A percentile compares a stretch with the other conserved stretches of the same genome.
These are phyloP conservation scores for Drosophila demipolita DNA, from an alignment of 2,888 invertebrate genomes.

Conservation along the genomic window DNA sequence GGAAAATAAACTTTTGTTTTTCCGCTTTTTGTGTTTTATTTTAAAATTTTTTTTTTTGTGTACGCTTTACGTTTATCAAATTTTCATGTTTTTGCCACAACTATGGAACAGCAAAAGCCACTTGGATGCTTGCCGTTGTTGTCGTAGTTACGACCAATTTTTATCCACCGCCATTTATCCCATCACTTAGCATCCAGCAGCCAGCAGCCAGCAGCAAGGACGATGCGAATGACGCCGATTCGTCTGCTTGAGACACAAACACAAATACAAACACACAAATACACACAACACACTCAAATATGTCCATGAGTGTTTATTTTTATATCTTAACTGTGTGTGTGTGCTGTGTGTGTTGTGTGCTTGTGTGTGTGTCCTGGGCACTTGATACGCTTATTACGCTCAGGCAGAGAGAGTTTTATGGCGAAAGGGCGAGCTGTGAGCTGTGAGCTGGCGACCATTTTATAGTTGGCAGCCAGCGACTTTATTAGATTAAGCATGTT, in stretches of 20 bases:
- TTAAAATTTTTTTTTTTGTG: constrained; percentile 21
- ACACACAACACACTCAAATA: constrained; percentile 1
- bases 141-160: constrained; percentile 73
- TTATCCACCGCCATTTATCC: constrained; percentile 78
- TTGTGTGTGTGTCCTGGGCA: constrained; percentile 44
- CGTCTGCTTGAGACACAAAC: constrained; percentile 59
- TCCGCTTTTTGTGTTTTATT: constrained; percentile 33
- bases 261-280: constrained; percentile 18
- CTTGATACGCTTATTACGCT: constrained; percentile 79
- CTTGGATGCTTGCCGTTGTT: constrained; percentile 44
- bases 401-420: constrained; percentile 66
- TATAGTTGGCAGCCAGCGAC: constrained; percentile 71
- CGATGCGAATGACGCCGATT: constrained; percentile 55
- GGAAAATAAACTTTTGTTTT: constrained; percentile 49
- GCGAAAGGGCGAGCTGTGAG: constrained; percentile 35
- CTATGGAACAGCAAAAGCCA: constrained; percentile 25
- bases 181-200: constrained; percentile 76
- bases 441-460: constrained; percentile 58
- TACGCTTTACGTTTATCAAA: constrained; percentile 72
- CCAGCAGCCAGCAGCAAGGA: constrained; percentile 26
- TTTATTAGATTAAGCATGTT: constrained; percentile 82
- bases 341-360: neutral
- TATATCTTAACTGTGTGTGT: constrained; percentile 18
- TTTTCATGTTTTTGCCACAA: constrained; percentile 69
- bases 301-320: constrained; percentile 21